Percentiles rank a stretch among this genome's conserved stretches.
These are phyloP conservation scores for Procapra przewalskii DNA, from an alignment of 2,113 vertebrate species.

Conservation along the genomic window DNA sequence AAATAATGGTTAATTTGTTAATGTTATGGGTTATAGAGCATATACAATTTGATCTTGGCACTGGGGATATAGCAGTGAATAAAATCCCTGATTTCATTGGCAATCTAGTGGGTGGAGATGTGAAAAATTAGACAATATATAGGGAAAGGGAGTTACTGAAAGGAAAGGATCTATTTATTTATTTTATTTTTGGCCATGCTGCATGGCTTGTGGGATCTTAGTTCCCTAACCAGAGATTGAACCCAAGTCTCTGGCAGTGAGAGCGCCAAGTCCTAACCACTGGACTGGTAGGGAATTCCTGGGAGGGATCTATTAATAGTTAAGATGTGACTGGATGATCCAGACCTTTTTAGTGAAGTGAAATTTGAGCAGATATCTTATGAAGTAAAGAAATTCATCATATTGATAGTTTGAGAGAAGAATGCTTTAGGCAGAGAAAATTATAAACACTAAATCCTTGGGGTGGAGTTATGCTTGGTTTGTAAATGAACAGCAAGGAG, in stretches of 20 bases:
- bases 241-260: background rate
- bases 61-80: background rate
- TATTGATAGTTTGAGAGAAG: background rate
- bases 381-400: background rate
- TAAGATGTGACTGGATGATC: background rate
- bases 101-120: background rate
- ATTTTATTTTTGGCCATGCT: background rate
- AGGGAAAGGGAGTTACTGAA: background rate
- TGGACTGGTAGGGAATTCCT: background rate
- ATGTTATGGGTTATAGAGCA: background rate
- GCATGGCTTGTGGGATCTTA: background rate
- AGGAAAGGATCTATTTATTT: background rate
- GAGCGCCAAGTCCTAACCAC: background rate
- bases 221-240: background rate
- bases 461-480: background rate
- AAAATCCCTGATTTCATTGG: background rate
- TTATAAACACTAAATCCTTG: background rate
- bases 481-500: background rate
- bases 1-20: background rate
- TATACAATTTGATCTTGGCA: slow-evolving; percentile 24
- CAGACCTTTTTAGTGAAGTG: background rate
- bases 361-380: background rate
- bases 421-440: background rate
- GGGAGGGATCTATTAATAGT: background rate
- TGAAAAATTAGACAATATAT: background rate